Percentiles rank a stretch among this genome's conserved stretches.
Evolutionary conservation across 2,888 invertebrate genomes (phyloP).

Genomic region (Megaustenia siamemsis): DNA sequence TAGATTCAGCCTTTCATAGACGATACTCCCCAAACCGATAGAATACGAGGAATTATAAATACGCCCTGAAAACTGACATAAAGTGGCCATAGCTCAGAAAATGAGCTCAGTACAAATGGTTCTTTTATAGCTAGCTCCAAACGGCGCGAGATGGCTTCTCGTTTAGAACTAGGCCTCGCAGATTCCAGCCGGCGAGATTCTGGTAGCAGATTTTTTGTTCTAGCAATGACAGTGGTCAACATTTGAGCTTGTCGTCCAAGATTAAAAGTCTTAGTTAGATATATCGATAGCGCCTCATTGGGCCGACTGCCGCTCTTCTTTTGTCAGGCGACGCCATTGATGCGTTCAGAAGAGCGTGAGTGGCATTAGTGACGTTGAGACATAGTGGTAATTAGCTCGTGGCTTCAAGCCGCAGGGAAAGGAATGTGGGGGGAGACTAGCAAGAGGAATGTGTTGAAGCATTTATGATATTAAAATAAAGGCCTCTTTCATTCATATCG

Average conservation of each 20-base stretch:
- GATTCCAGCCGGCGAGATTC: conserved; percentile 14
- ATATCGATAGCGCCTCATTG: conserved; percentile 9
- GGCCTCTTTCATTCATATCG: no score
- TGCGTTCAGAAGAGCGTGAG: background rate
- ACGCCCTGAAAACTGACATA: conserved; percentile 33
- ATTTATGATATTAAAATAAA: no score
- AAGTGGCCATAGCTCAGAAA: conserved; percentile 35
- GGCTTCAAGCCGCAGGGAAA: no score
- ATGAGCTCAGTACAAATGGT: conserved; percentile 34
- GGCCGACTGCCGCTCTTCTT: background rate
- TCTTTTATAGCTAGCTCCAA: conserved; percentile 30
- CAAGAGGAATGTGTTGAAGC: no score
- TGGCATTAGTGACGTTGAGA: background rate
- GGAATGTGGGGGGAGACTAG: no score
- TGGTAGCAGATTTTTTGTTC: conserved; percentile 7
- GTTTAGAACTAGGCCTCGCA: conserved; percentile 11
- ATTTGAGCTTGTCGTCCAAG: conserved; percentile 14
- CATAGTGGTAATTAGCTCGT: background rate
- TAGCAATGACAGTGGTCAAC: background rate
- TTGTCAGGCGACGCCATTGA: background rate
- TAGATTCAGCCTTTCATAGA: conserved; percentile 36
- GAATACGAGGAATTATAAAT: conserved; percentile 35
- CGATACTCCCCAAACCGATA: background rate
- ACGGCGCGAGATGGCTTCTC: conserved; percentile 14
- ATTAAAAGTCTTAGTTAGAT: conserved; percentile 9